Percentiles rank a stretch among this genome's conserved stretches.
Evolutionary conservation across 1,140 invertebrate species (phyloP).

Genomic region (Drosophila truncata): DNA sequence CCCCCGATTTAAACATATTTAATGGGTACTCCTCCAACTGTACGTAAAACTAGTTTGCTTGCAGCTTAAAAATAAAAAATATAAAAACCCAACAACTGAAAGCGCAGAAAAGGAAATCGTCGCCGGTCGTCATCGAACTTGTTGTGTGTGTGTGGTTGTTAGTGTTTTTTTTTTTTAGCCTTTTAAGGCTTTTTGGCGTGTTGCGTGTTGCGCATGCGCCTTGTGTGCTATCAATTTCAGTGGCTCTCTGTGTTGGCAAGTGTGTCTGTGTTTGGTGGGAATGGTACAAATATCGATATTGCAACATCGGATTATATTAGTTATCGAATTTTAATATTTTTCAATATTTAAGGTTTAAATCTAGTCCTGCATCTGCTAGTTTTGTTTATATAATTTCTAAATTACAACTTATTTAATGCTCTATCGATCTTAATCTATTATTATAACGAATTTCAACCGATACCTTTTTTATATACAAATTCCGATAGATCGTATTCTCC

Average conservation of each 20-base stretch:
- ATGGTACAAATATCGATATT: slow-evolving; percentile 1
- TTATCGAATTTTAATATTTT: not conserved
- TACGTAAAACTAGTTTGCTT: slow-evolving; percentile 76
- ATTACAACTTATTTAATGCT: not conserved
- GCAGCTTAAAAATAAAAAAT: slow-evolving; percentile 39
- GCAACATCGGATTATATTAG: not conserved
- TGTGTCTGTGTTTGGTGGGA: slow-evolving; percentile 12
- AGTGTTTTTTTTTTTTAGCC: slow-evolving; percentile 19
- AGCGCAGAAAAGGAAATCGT: slow-evolving; percentile 80
- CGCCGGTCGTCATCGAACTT: slow-evolving; percentile 66
- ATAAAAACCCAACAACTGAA: slow-evolving; percentile 41
- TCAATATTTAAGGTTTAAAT: not conserved
- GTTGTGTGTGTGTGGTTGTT: slow-evolving; percentile 27
- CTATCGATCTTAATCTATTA: not conserved
- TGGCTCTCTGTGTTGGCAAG: slow-evolving; percentile 17
- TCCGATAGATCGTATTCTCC: not conserved
- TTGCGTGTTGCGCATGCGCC: slow-evolving; percentile 73
- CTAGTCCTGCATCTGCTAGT: not conserved
- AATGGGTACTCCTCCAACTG: slow-evolving; percentile 38
- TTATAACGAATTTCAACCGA: not conserved
- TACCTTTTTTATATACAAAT: not conserved
- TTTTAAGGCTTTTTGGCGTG: slow-evolving; percentile 60
- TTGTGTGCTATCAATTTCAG: slow-evolving; percentile 68
- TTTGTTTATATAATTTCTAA: not conserved
- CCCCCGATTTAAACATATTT: not conserved